These are phyloP conservation scores for Acanthococcus lagerstroemiae DNA, from an alignment of 2,888 invertebrate species.

Conservation along the genomic window DNA sequence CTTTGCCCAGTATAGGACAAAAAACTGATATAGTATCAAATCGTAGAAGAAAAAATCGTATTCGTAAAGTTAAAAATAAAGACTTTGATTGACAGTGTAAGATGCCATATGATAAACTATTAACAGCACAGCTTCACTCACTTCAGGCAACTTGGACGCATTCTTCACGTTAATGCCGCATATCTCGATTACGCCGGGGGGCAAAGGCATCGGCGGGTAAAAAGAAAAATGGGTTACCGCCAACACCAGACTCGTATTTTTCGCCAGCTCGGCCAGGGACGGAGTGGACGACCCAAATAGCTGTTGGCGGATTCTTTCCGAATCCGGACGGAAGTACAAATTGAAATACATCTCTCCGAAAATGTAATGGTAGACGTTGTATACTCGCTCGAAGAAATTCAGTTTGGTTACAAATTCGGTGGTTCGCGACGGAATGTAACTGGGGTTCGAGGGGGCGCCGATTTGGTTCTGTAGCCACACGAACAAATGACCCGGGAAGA, in stretches of 20 bases:
- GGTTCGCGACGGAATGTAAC: background rate
- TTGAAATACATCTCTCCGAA: no score
- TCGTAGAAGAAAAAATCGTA: no score
- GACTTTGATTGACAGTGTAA: background rate
- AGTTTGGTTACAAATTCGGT: background rate
- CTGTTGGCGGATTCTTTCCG: background rate
- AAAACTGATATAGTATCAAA: no score
- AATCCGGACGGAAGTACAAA: no score
- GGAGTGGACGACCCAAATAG: background rate
- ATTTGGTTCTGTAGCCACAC: conserved; percentile 35
- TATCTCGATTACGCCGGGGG: conserved; percentile 4
- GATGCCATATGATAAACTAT: background rate
- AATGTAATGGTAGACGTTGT: no score
- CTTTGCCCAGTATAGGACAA: no score
- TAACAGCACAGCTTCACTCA: background rate
- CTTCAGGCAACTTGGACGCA: background rate
- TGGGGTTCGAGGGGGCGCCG: conserved; percentile 34
- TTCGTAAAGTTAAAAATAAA: no score
- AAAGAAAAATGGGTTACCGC: background rate
- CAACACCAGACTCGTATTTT: conserved; percentile 6
- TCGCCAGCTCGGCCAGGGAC: background rate
- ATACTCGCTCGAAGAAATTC: background rate
- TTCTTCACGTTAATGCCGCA: conserved; percentile 2
- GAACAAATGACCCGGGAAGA: conserved; percentile 4
- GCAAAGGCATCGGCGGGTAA: background rate